Percentiles rank a stretch among this genome's conserved stretches.
Evolutionary conservation across 2,113 vertebrate species (phyloP).

Genomic region (Perognathus longimembris): DNA sequence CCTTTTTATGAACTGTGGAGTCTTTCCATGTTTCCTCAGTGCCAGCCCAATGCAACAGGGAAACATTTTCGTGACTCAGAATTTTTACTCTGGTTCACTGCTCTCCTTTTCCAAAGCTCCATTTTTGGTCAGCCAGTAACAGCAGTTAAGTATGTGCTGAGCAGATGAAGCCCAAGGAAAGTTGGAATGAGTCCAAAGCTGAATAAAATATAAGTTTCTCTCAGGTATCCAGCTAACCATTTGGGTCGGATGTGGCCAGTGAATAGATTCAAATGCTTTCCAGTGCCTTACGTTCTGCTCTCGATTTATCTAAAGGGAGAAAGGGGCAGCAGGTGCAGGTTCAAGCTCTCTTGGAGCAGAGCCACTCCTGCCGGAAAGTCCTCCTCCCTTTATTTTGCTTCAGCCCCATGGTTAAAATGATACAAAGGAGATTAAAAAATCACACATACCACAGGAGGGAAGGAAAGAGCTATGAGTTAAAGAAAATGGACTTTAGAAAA

Average conservation of each 20-base stretch:
- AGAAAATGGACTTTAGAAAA: neutral
- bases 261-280: neutral
- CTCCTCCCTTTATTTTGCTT: neutral
- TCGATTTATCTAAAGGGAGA: neutral
- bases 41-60: neutral
- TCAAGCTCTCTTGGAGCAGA: neutral
- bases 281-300: neutral
- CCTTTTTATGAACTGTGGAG: conserved; percentile 3
- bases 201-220: conserved; percentile 10
- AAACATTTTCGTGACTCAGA: conserved; percentile 17
- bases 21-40: neutral
- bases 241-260: neutral
- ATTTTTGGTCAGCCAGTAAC: neutral
- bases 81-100: conserved; percentile 65
- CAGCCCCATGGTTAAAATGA: neutral
- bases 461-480: neutral
- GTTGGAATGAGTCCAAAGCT: neutral
- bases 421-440: neutral
- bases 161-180: neutral
- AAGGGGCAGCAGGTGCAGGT: neutral
- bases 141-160: neutral
- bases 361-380: neutral
- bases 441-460: neutral
- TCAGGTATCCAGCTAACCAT: neutral
- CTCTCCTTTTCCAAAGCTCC: neutral